Evolutionary conservation across 2,113 vertebrate species (phyloP).

Genomic region (Corythoichthys haematopterus): DNA sequence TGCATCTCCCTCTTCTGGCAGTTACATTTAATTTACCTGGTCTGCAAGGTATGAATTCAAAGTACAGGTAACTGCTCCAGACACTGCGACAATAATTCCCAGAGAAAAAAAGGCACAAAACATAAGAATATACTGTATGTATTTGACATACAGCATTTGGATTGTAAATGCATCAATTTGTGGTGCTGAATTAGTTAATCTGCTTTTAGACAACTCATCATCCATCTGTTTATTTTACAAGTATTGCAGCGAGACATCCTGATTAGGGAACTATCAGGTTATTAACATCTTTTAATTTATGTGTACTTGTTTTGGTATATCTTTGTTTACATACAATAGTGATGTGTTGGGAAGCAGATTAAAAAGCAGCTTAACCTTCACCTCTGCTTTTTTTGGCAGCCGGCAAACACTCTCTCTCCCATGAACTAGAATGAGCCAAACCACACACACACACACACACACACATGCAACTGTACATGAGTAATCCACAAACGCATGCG

Average conservation of each 20-base stretch:
- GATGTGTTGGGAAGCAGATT: slow-evolving; percentile 29
- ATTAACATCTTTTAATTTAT: background rate
- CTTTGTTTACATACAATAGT: slow-evolving; percentile 16
- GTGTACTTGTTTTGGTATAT: background rate
- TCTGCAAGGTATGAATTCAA: no score
- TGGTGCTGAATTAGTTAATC: no score
- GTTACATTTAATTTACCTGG: no score
- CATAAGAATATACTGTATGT: no score
- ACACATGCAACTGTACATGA: slow-evolving; percentile 1
- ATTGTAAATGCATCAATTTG: no score
- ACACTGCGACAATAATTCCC: no score
- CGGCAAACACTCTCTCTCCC: slow-evolving; percentile 11
- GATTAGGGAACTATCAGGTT: background rate
- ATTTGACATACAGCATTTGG: no score
- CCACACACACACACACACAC: background rate
- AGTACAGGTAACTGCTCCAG: no score
- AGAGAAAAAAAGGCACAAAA: no score
- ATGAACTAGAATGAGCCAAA: slow-evolving; percentile 7
- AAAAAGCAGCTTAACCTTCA: slow-evolving; percentile 47
- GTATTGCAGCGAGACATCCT: background rate
- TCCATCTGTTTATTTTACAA: background rate
- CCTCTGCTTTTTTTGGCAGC: slow-evolving; percentile 35
- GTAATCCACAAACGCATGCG: slow-evolving; percentile 15
- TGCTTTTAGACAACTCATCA: no score
- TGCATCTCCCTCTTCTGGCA: no score